Base-by-base conservation (phyloP, 2,888 invertebrate species). In the Chalcis sispes region DNA sequence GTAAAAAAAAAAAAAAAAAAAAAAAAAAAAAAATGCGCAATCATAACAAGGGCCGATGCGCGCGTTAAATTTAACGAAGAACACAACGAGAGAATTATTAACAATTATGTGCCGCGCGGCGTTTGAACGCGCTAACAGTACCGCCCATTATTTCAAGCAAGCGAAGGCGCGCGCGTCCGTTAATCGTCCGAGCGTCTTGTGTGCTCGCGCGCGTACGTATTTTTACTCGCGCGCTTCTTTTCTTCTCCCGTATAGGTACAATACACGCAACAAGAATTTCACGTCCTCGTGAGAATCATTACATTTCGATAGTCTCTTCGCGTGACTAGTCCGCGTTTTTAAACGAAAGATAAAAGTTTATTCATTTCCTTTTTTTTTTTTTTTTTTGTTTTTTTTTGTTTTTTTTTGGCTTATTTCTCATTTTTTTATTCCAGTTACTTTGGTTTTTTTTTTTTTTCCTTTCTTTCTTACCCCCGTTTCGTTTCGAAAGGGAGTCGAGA, bases 91-190 rank as follows among this genome's bases (percentile, higher is more conserved):
- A n/a, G n/a, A n/a, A n/a, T n/a, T n/a, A 72, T 62, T 64, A 69
- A 69, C 64, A 72, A 72, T 77, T 77, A 72, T 72, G 72, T 42
- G 54, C 25, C 50, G 59, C 50, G 54, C 25, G 42, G 59, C 29
- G 61, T 66, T 71, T 66, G 61, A 42, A 61, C 27, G 62, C 74
- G 73, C 36, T 86, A 86, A 86, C 85, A 84, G 85, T 86, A 85
- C 81, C 77, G 78, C 73, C 75, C 79, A 85, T 86, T 85, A 86
- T 85, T 86, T 86, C 85, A 74, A 81, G 82, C 80, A 85, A 80
- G 80, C 75, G 80, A 80, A 18, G 50, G 76, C 27, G 78, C 58
- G 54, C 50, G 48, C 27, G 46, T 40, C 65, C 74, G 73, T 72
- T 67, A 76, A 72, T 66, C 73, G 67, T 23, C 36, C 7, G 29